Base-by-base conservation (phyloP, 2,113 vertebrate genomes). In the Tapirus terrestris region DNA sequence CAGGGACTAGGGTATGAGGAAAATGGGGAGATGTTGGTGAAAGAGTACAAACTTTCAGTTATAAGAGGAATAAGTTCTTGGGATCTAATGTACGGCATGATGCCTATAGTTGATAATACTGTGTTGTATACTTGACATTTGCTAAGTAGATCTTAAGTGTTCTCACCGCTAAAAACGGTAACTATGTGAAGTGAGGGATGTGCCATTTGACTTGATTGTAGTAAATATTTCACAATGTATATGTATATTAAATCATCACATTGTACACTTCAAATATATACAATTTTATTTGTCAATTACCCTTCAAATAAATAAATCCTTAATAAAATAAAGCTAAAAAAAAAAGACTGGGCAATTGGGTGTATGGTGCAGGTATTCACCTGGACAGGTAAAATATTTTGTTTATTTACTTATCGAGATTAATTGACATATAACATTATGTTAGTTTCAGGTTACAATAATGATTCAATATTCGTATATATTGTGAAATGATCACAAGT, bases 101-200 rank as follows among this genome's bases (percentile, higher is more conserved):
- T 61, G 36, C 58, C 68, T 23, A 6, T 84, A 45, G 79, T 75
- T 58, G 76, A 83, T 90, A 83, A 76, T 9, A 65, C 48, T 83
- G 3, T 58, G 18, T 70, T 90, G 33, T 43, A 60, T 43, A 10
- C 31, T 67, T 90, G 48, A 82, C 45, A 73, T 58, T 63, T 84
- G 31, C 70, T 67, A 12, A 79, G 31, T 68, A 75, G 48, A 58
- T 84, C 93, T 95, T 67, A 83, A 76, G 17, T 67, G 36, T 45
- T 90, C 70, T 67, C 25, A 79, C 36, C 36, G 58, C 58, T 29
- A n/a, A 53, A 81, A 33, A 36, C 65, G 36, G 36, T 67, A 84
- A 45, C 51, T 43, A 77, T 21, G 21, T 43, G 82, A 76, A 31
- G 48, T 17, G 48, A 90, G 48, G 23, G 23, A 36, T 83, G 23